These are phyloP conservation scores for Geotrupes spiniger DNA, from an alignment of 2,888 invertebrate species.

Conservation along the genomic window DNA sequence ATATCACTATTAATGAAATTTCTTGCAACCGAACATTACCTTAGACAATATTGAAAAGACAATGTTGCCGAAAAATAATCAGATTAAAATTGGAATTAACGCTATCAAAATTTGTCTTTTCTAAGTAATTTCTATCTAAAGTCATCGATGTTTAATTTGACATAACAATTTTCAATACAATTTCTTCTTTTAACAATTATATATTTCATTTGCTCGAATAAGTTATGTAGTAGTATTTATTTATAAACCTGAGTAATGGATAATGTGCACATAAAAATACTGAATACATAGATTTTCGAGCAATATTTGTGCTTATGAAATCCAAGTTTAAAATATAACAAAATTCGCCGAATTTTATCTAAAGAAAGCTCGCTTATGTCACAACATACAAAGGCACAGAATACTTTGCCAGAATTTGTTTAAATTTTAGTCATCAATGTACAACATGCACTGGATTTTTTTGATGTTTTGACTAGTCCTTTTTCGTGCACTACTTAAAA, in stretches of 20 bases:
- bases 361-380: background rate
- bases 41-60: too few species aligned
- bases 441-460: constrained; percentile 9
- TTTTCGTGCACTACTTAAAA: constrained; percentile 6
- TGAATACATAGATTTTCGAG: constrained; percentile 1
- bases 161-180: too few species aligned
- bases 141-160: too few species aligned
- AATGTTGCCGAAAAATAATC: too few species aligned
- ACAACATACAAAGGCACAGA: constrained; percentile 12
- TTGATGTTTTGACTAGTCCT: constrained; percentile 12
- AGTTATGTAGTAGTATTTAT: background rate
- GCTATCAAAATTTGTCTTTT: too few species aligned
- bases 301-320: background rate
- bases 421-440: constrained; percentile 1
- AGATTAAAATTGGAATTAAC: too few species aligned
- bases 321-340: background rate
- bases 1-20: too few species aligned
- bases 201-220: background rate
- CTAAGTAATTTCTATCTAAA: too few species aligned
- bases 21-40: too few species aligned
- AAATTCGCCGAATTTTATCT: background rate
- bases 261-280: constrained; percentile 5
- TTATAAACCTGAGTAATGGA: constrained; percentile 6
- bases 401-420: constrained; percentile 12
- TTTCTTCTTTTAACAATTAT: too few species aligned